These are phyloP conservation scores for Phoenicopterus ruber DNA, from an alignment of 2,113 vertebrate species.

Conservation along the genomic window DNA sequence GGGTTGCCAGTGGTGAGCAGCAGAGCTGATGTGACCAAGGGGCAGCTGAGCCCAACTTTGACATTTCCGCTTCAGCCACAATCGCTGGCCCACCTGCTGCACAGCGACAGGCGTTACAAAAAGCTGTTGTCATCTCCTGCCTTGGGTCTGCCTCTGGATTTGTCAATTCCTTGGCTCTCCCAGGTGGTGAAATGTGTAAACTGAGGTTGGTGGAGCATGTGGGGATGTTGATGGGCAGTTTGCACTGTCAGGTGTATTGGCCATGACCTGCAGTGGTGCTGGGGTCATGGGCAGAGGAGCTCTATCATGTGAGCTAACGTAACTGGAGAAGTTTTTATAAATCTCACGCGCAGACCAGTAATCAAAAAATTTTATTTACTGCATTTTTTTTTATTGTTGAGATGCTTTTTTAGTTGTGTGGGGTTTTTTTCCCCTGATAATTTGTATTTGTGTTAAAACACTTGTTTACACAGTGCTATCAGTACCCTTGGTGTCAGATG, in stretches of 20 bases:
- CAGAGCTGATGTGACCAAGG: neutral
- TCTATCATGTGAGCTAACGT: rapidly evolving
- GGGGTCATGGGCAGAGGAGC: neutral
- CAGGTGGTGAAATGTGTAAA: neutral
- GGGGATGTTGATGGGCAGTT: neutral
- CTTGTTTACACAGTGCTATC: neutral
- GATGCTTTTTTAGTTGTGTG: neutral
- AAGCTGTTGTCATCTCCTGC: neutral
- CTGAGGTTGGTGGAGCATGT: neutral
- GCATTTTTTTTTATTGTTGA: neutral
- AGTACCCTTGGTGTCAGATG: neutral
- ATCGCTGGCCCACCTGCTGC: rapidly evolving
- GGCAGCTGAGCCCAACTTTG: neutral
- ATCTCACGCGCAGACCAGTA: neutral
- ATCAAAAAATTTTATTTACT: neutral
- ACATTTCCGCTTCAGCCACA: neutral
- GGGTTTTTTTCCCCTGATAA: too few species aligned
- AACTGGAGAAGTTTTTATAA: neutral
- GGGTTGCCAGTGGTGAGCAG: neutral
- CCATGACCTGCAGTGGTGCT: neutral
- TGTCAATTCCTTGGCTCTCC: neutral
- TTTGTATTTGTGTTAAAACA: neutral
- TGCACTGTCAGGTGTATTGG: neutral
- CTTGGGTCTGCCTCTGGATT: neutral
- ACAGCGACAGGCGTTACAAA: neutral